phyloP scores from a whole-genome alignment of 2,113 vertebrate species.

The Argyrosomus japonicus region DNA sequence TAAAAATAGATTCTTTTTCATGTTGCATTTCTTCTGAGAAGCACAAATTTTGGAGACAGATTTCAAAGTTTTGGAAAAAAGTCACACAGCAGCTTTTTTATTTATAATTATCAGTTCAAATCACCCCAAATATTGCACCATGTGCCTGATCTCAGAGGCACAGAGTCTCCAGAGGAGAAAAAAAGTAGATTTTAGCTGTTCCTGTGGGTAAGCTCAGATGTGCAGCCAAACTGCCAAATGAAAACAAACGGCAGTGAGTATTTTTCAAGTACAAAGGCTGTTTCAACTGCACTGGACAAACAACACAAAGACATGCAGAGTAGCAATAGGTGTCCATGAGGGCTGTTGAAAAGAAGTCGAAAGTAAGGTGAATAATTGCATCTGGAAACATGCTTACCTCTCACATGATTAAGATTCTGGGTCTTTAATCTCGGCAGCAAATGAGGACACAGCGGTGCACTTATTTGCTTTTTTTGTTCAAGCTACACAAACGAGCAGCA shows the following conservation, averaged over 20 bases:
- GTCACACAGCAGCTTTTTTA: constrained; percentile 31
- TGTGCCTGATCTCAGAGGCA: constrained; percentile 40
- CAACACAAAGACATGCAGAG: not conserved
- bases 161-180: constrained; percentile 52
- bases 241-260: constrained; percentile 34
- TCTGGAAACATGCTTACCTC: not conserved
- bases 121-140: constrained; percentile 64
- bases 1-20: not conserved
- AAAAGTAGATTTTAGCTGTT: constrained; percentile 19
- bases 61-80: constrained; percentile 24
- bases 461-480: constrained; percentile 3
- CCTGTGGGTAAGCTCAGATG: constrained; percentile 31
- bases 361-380: constrained; percentile 2
- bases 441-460: not conserved
- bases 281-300: constrained; percentile 18
- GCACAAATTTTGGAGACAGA: constrained; percentile 39
- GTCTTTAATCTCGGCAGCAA: constrained; percentile 23
- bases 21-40: not conserved
- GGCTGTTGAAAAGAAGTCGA: not conserved
- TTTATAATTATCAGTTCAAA: constrained; percentile 50
- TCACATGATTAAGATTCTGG: not conserved
- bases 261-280: constrained; percentile 33
- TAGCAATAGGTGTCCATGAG: not conserved
- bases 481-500: constrained; percentile 42
- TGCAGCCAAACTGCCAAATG: constrained; percentile 51